phyloP scores from a whole-genome alignment of 2,797 vertebrate genomes.

The Onychomys arenicola region DNA sequence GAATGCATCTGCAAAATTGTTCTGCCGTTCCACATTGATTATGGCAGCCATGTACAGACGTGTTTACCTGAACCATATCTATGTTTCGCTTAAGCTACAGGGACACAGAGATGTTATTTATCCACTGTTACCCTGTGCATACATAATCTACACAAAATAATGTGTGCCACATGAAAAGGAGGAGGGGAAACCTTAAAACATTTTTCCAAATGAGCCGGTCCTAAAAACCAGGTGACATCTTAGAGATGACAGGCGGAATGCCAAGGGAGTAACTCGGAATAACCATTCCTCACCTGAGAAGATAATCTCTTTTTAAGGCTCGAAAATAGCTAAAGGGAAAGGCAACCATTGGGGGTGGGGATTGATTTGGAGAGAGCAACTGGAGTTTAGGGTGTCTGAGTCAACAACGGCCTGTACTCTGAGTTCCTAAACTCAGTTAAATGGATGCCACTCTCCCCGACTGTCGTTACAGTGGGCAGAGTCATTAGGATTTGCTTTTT shows the following conservation, averaged over 20 bases:
- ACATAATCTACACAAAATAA: constrained; percentile 69
- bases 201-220: constrained; percentile 70
- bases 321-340: constrained; percentile 42
- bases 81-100: constrained; percentile 79
- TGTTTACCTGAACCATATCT: constrained; percentile 83
- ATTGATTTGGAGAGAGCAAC: constrained; percentile 62
- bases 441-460: constrained; percentile 91
- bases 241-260: constrained; percentile 7
- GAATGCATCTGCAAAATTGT: constrained; percentile 83
- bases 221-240: constrained; percentile 39
- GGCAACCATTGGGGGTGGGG: neutral
- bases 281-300: constrained; percentile 50
- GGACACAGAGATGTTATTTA: constrained; percentile 58
- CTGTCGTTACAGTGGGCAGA: constrained; percentile 93
- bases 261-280: constrained; percentile 55
- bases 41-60: constrained; percentile 83
- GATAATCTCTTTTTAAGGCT: constrained; percentile 54
- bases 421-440: constrained; percentile 90
- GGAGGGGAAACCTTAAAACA: neutral
- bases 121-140: constrained; percentile 66
- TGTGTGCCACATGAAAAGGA: rapidly evolving
- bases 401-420: constrained; percentile 85
- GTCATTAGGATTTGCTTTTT: constrained; percentile 97
- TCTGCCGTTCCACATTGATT: constrained; percentile 85
- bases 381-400: constrained; percentile 84